phyloP scores from a whole-genome alignment of 2,797 vertebrate genomes.

The Serranus cabrilla region DNA sequence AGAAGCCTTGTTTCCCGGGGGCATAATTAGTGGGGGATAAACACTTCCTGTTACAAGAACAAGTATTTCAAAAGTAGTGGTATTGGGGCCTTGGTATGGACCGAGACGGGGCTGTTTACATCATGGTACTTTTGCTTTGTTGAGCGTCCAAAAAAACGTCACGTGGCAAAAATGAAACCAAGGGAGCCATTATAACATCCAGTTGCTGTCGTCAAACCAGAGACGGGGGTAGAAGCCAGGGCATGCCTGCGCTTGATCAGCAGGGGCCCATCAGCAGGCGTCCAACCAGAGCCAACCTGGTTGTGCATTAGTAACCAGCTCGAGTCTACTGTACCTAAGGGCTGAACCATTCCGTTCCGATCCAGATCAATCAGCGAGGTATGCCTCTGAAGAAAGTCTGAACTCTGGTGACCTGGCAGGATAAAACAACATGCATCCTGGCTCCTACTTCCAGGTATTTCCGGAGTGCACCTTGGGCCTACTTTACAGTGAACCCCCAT shows the following conservation, averaged over 20 bases:
- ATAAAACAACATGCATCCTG: constrained; percentile 79
- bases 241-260: constrained; percentile 67
- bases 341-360: constrained; percentile 59
- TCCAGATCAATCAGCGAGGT: constrained; percentile 73
- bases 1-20: constrained; percentile 61
- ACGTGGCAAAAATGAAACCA: constrained; percentile 37
- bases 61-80: constrained; percentile 55
- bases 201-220: constrained; percentile 38
- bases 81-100: constrained; percentile 26
- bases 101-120: constrained; percentile 39
- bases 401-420: constrained; percentile 73
- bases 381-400: constrained; percentile 74
- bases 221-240: constrained; percentile 28
- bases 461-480: constrained; percentile 80
- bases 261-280: constrained; percentile 50
- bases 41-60: constrained; percentile 68
- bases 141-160: constrained; percentile 38
- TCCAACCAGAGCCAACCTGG: constrained; percentile 52
- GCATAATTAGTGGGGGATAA: constrained; percentile 62
- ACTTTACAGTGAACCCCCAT: constrained; percentile 75
- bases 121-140: constrained; percentile 49
- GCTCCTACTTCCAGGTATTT: constrained; percentile 78
- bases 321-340: constrained; percentile 58
- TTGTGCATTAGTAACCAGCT: constrained; percentile 52
- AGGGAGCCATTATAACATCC: constrained; percentile 48